Percentiles rank a stretch among this genome's conserved stretches.
These are phyloP conservation scores for Pavo muticus DNA, from an alignment of 2,113 vertebrate genomes.

Conservation along the genomic window DNA sequence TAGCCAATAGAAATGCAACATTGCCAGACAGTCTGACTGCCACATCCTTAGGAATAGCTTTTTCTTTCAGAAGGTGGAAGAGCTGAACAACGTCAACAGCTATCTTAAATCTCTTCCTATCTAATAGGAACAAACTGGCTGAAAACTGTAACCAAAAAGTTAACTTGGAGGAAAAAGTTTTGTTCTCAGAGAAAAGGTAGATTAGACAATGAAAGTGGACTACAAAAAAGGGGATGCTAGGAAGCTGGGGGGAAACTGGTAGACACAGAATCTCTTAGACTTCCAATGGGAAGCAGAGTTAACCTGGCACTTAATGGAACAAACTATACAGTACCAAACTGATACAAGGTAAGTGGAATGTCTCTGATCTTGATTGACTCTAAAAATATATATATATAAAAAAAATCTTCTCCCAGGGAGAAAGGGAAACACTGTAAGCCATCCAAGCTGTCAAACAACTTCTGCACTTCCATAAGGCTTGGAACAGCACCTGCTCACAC, in stretches of 20 bases:
- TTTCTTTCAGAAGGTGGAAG: not conserved
- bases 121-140: not conserved
- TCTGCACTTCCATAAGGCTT: not conserved
- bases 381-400: not conserved
- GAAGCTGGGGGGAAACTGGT: not conserved
- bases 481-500: not conserved
- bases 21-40: not conserved
- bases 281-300: not conserved
- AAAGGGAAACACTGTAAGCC: slow-evolving; percentile 7
- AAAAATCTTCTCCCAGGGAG: not conserved
- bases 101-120: not conserved
- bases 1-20: not conserved
- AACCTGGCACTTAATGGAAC: not conserved
- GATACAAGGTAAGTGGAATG: not conserved
- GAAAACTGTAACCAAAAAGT: not conserved
- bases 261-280: not conserved
- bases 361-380: not conserved
- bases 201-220: not conserved
- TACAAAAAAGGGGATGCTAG: not conserved
- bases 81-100: not conserved
- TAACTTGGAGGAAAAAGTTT: not conserved
- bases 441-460: not conserved
- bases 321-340: not conserved
- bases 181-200: not conserved
- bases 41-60: not conserved